These are phyloP conservation scores for Casuarius casuarius DNA, from an alignment of 2,113 vertebrate genomes.

Conservation along the genomic window DNA sequence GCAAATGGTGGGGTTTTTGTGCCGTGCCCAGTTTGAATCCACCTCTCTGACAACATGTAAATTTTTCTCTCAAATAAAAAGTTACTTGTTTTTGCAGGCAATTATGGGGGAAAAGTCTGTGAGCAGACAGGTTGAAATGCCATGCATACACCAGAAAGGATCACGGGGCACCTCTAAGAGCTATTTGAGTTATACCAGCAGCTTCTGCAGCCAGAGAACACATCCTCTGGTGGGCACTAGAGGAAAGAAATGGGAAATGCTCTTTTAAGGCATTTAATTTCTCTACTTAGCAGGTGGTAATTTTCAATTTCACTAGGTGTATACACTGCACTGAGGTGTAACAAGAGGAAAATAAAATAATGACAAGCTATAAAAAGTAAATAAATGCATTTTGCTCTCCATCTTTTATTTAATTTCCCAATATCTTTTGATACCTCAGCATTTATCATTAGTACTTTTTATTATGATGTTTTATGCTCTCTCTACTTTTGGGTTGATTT, in stretches of 20 bases:
- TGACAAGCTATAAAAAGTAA: background rate
- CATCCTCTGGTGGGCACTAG: background rate
- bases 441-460: background rate
- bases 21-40: background rate
- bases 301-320: background rate
- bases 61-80: background rate
- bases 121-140: conserved; percentile 33
- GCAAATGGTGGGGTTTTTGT: conserved; percentile 21
- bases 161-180: background rate
- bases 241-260: background rate
- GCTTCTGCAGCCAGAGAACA: conserved; percentile 3
- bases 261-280: conserved; percentile 20
- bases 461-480: background rate
- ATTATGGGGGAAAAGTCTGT: background rate
- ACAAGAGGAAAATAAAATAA: conserved; percentile 4
- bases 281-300: background rate
- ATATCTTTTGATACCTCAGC: background rate
- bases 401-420: background rate
- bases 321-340: background rate
- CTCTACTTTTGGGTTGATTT: background rate
- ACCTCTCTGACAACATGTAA: background rate
- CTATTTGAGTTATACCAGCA: conserved; percentile 17
- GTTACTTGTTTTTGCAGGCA: background rate
- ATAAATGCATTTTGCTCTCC: background rate
- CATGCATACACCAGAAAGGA: background rate